A percentile compares a stretch with the other conserved stretches of the same genome.
These are phyloP conservation scores for Tylochromis polylepis DNA, from an alignment of 2,113 vertebrate genomes.

Conservation along the genomic window DNA sequence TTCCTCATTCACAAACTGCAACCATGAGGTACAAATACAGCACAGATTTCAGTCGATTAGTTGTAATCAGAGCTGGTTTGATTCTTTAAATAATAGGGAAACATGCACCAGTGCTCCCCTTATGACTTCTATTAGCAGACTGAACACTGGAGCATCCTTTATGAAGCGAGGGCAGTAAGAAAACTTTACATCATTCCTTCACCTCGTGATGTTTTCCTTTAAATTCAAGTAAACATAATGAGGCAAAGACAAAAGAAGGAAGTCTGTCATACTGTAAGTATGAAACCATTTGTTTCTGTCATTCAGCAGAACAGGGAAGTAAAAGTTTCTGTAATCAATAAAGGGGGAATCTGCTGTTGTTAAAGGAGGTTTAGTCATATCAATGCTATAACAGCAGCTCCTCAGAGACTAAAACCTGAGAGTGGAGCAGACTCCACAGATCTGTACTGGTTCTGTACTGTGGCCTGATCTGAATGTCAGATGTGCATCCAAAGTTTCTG, in stretches of 20 bases:
- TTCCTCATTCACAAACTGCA: fast-evolving
- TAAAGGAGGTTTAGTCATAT: neutral
- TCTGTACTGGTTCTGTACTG: neutral
- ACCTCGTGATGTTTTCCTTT: fast-evolving
- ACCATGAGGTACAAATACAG: neutral
- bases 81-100: fast-evolving
- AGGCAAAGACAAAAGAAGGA: fast-evolving
- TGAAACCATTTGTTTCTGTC: neutral
- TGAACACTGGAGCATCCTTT: neutral
- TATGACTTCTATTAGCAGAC: fast-evolving
- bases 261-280: neutral
- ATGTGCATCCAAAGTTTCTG: neutral
- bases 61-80: fast-evolving
- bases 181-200: fast-evolving
- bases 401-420: fast-evolving
- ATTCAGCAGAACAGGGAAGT: neutral
- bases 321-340: neutral
- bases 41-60: fast-evolving
- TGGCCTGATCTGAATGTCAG: neutral
- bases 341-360: neutral
- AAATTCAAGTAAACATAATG: neutral
- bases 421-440: neutral
- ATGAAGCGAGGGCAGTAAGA: neutral
- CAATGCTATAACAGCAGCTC: neutral
- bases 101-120: fast-evolving